Conservation (phyloP, 2,113 vertebrate genomes). For the Rhipidura dahli region DNA sequence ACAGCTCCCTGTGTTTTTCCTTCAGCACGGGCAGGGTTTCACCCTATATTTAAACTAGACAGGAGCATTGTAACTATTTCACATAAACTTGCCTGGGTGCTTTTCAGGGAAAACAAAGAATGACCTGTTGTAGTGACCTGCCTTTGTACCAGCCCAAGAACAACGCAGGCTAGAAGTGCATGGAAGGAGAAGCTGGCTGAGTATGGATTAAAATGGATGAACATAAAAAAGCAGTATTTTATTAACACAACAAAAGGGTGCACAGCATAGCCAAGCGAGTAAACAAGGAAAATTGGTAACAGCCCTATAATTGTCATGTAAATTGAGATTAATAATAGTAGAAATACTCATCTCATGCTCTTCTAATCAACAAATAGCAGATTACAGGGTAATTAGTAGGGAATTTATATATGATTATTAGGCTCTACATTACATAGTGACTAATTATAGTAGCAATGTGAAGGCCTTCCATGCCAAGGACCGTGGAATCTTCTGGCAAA, state of each 20-base stretch:
- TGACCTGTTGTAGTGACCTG: neutral
- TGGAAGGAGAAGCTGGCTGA: neutral
- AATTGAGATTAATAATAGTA: conserved; percentile 38
- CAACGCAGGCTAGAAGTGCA: neutral
- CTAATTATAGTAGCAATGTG: conserved; percentile 33
- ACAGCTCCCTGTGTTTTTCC: neutral
- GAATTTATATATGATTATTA: conserved; percentile 31
- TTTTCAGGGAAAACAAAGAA: conserved; percentile 31
- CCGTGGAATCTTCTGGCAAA: neutral
- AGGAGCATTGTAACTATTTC: neutral
- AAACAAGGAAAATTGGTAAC: neutral
- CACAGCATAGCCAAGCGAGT: neutral
- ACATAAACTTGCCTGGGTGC: neutral
- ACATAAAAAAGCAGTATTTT: conserved; percentile 1
- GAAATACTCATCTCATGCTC: neutral
- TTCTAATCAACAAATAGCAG: conserved; percentile 53
- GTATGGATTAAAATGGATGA: neutral
- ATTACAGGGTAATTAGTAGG: conserved; percentile 47
- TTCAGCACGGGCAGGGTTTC: neutral
- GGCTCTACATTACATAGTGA: conserved; percentile 12
- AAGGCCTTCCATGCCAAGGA: neutral
- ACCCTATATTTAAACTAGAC: conserved; percentile 31
- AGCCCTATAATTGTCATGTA: conserved; percentile 10
- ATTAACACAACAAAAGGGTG: neutral
- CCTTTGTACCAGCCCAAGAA: neutral